Conservation (phyloP, 2,888 invertebrate species). For the Xestia rhomboidea region DNA sequence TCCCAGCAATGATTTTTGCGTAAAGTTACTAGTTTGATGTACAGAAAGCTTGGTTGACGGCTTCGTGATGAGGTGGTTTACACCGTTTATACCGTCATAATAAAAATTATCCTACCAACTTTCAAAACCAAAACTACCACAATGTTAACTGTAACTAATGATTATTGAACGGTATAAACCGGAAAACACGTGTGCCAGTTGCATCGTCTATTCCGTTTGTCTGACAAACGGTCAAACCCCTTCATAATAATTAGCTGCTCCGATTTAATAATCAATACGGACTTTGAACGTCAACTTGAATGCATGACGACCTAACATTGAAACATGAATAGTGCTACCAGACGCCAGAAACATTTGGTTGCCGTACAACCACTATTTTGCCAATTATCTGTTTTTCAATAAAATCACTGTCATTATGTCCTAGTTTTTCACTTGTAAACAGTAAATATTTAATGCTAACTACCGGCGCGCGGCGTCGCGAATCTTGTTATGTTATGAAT, state of each 20-base stretch:
- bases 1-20: no score
- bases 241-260: neutral
- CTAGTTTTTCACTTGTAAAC: no score
- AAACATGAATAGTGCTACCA: neutral
- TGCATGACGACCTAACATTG: neutral
- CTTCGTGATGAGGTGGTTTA: no score
- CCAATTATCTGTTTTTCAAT: neutral
- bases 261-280: conserved; percentile 1
- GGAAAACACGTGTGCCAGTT: neutral
- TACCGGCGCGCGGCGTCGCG: neutral
- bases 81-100: no score
- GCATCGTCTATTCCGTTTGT: neutral
- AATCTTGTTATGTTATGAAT: neutral
- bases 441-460: conserved; percentile 1
- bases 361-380: neutral
- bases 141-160: no score
- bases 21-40: no score
- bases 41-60: no score
- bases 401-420: neutral
- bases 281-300: conserved; percentile 27
- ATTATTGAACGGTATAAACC: neutral
- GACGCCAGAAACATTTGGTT: neutral
- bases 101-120: no score
- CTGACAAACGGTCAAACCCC: neutral
- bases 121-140: no score